Evolutionary conservation across 2,113 vertebrate species (phyloP).

Genomic region (Anhinga anhinga): DNA sequence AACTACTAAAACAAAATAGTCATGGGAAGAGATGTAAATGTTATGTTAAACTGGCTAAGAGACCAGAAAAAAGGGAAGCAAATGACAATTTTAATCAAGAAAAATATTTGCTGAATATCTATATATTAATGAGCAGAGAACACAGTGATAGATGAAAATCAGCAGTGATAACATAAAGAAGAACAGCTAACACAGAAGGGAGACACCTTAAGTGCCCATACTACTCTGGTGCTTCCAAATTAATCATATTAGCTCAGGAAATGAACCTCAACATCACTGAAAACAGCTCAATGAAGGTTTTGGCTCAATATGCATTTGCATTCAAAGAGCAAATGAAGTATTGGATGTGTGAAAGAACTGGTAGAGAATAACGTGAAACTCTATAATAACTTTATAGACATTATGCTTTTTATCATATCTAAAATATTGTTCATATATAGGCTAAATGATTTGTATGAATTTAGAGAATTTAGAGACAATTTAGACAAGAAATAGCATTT

Average conservation of each 20-base stretch:
- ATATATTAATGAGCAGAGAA: neutral
- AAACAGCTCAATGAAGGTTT: neutral
- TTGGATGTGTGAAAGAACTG: neutral
- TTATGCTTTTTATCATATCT: neutral
- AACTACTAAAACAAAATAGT: neutral
- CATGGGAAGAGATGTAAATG: neutral
- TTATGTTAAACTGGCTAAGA: neutral
- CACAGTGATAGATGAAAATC: neutral
- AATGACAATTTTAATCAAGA: neutral
- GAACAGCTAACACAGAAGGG: neutral
- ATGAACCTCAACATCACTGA: neutral
- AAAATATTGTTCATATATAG: neutral
- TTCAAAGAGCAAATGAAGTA: neutral
- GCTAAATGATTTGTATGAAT: neutral
- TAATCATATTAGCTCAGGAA: conserved; percentile 24
- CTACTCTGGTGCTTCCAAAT: neutral
- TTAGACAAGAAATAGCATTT: neutral
- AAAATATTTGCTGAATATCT: neutral
- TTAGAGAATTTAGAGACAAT: neutral
- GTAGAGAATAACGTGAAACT: neutral
- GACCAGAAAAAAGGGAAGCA: neutral
- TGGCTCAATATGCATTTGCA: neutral
- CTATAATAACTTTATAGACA: neutral
- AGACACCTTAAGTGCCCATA: neutral
- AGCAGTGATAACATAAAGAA: neutral